Base-by-base conservation (phyloP, 1,140 invertebrate genomes). In the Glossosoma conforme region DNA sequence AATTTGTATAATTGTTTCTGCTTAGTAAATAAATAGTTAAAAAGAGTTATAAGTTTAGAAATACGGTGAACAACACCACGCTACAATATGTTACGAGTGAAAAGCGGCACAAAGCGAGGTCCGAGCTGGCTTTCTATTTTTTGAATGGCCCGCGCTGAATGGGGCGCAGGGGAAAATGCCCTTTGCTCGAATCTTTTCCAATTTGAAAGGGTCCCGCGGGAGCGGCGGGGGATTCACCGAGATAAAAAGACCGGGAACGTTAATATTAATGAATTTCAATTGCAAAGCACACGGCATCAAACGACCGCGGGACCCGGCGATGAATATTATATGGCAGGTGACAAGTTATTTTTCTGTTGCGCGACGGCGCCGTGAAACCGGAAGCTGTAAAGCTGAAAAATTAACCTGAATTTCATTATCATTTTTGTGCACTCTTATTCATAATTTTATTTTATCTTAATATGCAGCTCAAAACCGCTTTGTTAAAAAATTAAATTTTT, bases 221-320 rank as follows among this genome's bases (percentile, higher is more conserved):
- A 28, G 20, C 22, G 13, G n/a, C n/a, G 44, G 20, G 37, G 41
- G 46, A 50, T 50, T 45, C 21, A 21, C 37, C 19, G n/a, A 24
- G 21, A 45, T 21, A 51, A 48, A 46, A 51, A 41, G 45, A 19
- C 47, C 25, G 19, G 11, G 37, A n/a, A 36, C 45, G 44, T 47
- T 42, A 56, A 56, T 56, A 56, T 56, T 52, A 47, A 47, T 52
- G 49, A 52, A 52, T 56, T 52, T 49, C 49, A 47, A 56, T 52
- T 47, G 54, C 44, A 30, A 33, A 40, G 35, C 9, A 47, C 22
- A 38, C 44, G 21, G n/a, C 38, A 50, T 42, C 25, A 50, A 50
- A 42, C 10, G 19, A n/a, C n/a, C n/a, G n/a, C n/a, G n/a, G n/a
- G n/a, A n/a, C n/a, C n/a, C n/a, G n/a, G n/a, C n/a, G n/a, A n/a